Evolutionary conservation across 2,888 invertebrate genomes (phyloP), one percentile per base, ranked within the genome.

Genomic region (Coelopa pilipes): DNA sequence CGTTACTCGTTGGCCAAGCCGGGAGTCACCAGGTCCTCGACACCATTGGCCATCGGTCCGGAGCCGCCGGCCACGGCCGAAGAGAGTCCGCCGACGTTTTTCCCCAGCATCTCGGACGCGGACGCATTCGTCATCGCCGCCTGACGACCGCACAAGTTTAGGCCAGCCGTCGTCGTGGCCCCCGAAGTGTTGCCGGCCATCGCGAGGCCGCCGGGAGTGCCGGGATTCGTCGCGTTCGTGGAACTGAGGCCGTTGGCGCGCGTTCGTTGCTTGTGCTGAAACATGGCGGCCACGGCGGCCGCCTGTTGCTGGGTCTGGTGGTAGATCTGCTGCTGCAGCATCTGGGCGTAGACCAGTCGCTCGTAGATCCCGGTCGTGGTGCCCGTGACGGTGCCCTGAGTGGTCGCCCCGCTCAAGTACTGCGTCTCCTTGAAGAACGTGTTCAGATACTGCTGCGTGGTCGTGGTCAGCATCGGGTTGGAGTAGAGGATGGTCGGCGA

Each of bases 181-280:
- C 53, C 13, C 46, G 67, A 2, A 62, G 55, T 11, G 73, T 7
- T 34, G 10, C 46, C 17, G 5, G 19, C 62, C 46, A 65, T 63
- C 34, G 24, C 9, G 19, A 34, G 15, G 10, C n/a, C 63, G 49
- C 66, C 70, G 13, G 53, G 24, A 59, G 15, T 55, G 1, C 67
- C 67, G 10, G 50, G 21, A 7, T 57, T 19, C 55, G 68, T 55
- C n/a, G 65, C 59, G 34, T 21, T n/a, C 15, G 65, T 63, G n/a
- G 62, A 11, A 1, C 66, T 69, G 13, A 66, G 34, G 24, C 72
- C 74, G 17, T 55, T 78, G 3, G 73, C 70, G n/a, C 74, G 75
- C 5, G 75, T 72, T 9, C 78, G 73, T 79, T 94, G 95, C 78
- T 78, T 78, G 24, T 79, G 77, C 47, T 78, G 78, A 47, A 75